A percentile compares a stretch with the other conserved stretches of the same genome.
These are phyloP conservation scores for Nephrotoma appendiculata DNA, from an alignment of 2,888 invertebrate species.

Conservation along the genomic window DNA sequence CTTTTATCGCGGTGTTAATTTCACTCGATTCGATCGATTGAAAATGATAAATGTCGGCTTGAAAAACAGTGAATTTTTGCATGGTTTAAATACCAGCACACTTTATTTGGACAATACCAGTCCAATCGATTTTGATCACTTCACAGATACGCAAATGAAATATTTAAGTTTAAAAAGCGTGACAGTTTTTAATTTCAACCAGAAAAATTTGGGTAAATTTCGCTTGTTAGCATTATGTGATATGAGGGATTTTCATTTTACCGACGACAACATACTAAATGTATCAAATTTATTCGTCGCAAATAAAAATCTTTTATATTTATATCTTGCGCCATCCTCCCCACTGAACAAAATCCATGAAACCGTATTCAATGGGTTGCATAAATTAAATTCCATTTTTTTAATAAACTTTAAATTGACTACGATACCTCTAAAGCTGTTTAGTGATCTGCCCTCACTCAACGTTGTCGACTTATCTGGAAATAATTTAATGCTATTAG, in stretches of 20 bases:
- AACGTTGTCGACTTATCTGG: neutral
- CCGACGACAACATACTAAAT: neutral
- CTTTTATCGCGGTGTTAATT: neutral
- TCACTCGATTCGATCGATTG: neutral
- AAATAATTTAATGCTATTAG: neutral
- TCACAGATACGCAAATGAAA: no score
- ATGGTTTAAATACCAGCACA: neutral
- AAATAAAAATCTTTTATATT: neutral
- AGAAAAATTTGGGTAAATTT: no score
- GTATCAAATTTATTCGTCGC: neutral
- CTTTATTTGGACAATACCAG: neutral
- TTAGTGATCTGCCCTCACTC: neutral
- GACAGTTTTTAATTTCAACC: no score
- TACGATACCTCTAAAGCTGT: neutral
- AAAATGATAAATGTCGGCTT: neutral
- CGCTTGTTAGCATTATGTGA: no score
- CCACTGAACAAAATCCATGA: neutral
- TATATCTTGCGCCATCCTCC: neutral
- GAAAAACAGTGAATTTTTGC: neutral
- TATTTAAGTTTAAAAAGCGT: no score
- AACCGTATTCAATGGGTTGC: neutral
- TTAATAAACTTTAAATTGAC: neutral
- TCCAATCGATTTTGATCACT: neutral
- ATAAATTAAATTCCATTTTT: neutral
- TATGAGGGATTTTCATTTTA: no score